These are phyloP conservation scores for Apteryx owenii DNA, from an alignment of 2,113 vertebrate genomes.

Conservation along the genomic window DNA sequence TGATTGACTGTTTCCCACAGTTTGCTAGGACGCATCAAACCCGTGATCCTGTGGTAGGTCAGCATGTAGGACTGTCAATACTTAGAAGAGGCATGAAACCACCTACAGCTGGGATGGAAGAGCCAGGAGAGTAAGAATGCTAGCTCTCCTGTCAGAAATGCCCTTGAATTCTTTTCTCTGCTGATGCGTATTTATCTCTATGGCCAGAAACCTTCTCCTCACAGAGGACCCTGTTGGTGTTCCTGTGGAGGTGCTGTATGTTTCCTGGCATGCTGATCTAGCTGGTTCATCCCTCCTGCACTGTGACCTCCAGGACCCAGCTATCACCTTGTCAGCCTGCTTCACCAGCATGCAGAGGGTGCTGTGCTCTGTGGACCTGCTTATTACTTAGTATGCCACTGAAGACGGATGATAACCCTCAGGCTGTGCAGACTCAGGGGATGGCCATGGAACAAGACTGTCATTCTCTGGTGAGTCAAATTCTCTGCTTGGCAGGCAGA, in stretches of 20 bases:
- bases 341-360: no score
- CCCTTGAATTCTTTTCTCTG: neutral
- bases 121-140: neutral
- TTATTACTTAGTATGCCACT: neutral
- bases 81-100: neutral
- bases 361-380: neutral
- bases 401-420: neutral
- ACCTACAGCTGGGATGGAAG: neutral
- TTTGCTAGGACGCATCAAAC: neutral
- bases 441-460: neutral
- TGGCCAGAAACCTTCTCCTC: neutral
- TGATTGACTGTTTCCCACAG: neutral
- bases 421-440: neutral
- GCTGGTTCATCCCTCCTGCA: neutral
- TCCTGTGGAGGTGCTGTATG: neutral
- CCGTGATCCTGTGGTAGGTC: neutral
- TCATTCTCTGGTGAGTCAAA: neutral
- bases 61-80: neutral
- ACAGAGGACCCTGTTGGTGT: accelerated
- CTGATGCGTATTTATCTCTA: neutral
- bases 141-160: neutral
- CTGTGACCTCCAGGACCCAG: neutral
- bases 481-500: neutral
- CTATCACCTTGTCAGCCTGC: accelerated
- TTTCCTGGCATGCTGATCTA: neutral